Conservation (phyloP, 2,888 invertebrate genomes). For the Empis stercorea region DNA sequence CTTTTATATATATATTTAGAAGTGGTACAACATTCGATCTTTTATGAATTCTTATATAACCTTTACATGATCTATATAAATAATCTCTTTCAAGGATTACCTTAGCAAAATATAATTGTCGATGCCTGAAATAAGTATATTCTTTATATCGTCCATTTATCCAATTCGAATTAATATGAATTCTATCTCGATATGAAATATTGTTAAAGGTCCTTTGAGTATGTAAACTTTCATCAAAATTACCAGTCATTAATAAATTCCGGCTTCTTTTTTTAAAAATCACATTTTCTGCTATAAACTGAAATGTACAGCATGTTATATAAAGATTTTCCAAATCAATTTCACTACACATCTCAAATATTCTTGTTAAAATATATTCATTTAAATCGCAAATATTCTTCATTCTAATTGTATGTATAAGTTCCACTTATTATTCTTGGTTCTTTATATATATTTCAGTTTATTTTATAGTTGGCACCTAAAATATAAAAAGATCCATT, state of each 20-base stretch:
- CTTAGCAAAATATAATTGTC: slow-evolving; percentile 41
- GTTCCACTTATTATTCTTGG: too few relatives aligned
- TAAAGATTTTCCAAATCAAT: slow-evolving; percentile 39
- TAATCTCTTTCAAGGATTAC: slow-evolving; percentile 38
- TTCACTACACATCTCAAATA: slow-evolving; percentile 41
- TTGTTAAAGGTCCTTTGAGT: slow-evolving; percentile 22
- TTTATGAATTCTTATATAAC: slow-evolving; percentile 25
- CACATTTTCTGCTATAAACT: slow-evolving; percentile 35
- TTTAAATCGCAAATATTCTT: slow-evolving; percentile 15
- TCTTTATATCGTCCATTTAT: slow-evolving; percentile 40
- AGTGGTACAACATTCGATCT: slow-evolving; percentile 28
- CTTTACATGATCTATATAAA: slow-evolving; percentile 43
- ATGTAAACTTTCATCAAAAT: slow-evolving; percentile 8
- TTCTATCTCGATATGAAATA: slow-evolving; percentile 27
- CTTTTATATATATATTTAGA: slow-evolving; percentile 23
- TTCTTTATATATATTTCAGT: too few relatives aligned
- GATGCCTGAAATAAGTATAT: slow-evolving; percentile 34
- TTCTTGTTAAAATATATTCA: slow-evolving; percentile 37
- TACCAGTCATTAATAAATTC: slow-evolving; percentile 17
- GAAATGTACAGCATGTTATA: slow-evolving; percentile 37
- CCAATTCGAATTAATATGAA: slow-evolving; percentile 42
- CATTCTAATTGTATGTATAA: too few relatives aligned
- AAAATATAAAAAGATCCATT: too few relatives aligned
- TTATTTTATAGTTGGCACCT: too few relatives aligned
- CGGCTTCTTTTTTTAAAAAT: slow-evolving; percentile 26